Evolutionary conservation across 2,113 vertebrate species (phyloP).

Genomic region (Phocoena phocoena): DNA sequence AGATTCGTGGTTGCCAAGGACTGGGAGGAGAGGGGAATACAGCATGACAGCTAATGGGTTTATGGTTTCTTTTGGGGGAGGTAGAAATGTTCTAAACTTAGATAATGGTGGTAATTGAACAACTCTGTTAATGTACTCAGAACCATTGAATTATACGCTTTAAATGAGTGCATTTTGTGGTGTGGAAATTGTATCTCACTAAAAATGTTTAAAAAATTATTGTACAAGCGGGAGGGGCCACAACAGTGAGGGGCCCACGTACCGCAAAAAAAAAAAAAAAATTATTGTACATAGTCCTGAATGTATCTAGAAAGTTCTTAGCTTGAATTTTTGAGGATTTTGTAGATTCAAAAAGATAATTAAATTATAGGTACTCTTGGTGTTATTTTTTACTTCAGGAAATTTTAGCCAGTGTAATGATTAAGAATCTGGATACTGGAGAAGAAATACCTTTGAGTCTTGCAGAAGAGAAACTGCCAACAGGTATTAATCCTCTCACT

Average conservation of each 20-base stretch:
- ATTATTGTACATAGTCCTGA: neutral
- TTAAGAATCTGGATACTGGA: conserved; percentile 99
- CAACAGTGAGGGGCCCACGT: no score
- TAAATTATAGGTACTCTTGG: conserved; percentile 10
- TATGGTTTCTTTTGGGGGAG: neutral
- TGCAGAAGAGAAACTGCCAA: conserved; percentile 97
- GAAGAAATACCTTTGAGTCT: conserved; percentile 98
- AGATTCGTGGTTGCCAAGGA: neutral
- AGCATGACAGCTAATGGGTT: neutral
- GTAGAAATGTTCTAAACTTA: conserved; percentile 31
- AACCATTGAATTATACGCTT: conserved; percentile 15
- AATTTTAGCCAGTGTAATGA: conserved; percentile 99
- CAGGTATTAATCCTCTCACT: conserved; percentile 98
- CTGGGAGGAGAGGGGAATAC: neutral
- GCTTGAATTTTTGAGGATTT: conserved; percentile 23
- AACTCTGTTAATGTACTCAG: conserved; percentile 10
- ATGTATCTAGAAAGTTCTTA: conserved; percentile 9
- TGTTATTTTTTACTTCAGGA: conserved; percentile 86
- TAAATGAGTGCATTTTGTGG: conserved; percentile 16
- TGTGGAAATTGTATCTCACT: conserved; percentile 41
- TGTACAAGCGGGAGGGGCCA: neutral
- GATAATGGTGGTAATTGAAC: neutral
- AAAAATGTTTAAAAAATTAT: conserved; percentile 41
- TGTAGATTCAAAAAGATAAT: conserved; percentile 37
- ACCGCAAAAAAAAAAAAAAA: neutral